Evolutionary conservation across 1,140 invertebrate genomes (phyloP).

Genomic region (Batillaria attramentaria): DNA sequence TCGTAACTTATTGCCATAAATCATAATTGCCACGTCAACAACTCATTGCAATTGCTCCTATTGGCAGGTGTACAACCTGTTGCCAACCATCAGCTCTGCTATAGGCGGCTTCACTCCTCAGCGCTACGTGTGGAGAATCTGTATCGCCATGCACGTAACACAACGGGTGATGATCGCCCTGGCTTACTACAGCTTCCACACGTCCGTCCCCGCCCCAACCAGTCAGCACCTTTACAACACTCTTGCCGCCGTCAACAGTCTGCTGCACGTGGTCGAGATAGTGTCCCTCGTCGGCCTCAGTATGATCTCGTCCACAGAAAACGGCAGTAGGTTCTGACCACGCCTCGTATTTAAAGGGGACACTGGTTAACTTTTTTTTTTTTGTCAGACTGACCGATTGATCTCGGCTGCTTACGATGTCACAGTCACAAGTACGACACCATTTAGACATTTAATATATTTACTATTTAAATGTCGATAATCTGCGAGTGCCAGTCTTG

Average conservation of each 20-base stretch:
- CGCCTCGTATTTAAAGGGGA: too few relatives aligned
- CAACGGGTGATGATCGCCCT: slow-evolving; percentile 86
- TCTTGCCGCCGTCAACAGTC: slow-evolving; percentile 79
- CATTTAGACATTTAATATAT: too few relatives aligned
- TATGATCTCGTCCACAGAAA: slow-evolving; percentile 89
- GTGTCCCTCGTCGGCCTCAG: slow-evolving; percentile 86
- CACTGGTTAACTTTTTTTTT: background rate
- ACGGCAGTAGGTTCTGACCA: slow-evolving; percentile 89
- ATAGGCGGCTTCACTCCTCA: slow-evolving; percentile 94
- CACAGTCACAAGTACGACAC: too few relatives aligned
- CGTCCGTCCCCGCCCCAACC: slow-evolving; percentile 72
- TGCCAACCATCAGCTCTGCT: slow-evolving; percentile 94
- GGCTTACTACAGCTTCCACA: slow-evolving; percentile 81
- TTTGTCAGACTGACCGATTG: background rate
- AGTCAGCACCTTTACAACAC: slow-evolving; percentile 74
- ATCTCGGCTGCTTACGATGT: background rate
- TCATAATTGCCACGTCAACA: too few relatives aligned
- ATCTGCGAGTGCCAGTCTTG: too few relatives aligned
- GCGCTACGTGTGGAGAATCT: slow-evolving; percentile 91
- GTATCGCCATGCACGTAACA: slow-evolving; percentile 89
- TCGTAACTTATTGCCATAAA: too few relatives aligned
- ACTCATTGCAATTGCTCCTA: slow-evolving; percentile 30
- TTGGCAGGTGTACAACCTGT: slow-evolving; percentile 84
- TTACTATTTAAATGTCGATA: too few relatives aligned
- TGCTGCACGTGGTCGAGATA: slow-evolving; percentile 88